These are phyloP conservation scores for Heteractis magnifica DNA, from an alignment of 92 coral and sea anemone genomes.

Conservation along the genomic window DNA sequence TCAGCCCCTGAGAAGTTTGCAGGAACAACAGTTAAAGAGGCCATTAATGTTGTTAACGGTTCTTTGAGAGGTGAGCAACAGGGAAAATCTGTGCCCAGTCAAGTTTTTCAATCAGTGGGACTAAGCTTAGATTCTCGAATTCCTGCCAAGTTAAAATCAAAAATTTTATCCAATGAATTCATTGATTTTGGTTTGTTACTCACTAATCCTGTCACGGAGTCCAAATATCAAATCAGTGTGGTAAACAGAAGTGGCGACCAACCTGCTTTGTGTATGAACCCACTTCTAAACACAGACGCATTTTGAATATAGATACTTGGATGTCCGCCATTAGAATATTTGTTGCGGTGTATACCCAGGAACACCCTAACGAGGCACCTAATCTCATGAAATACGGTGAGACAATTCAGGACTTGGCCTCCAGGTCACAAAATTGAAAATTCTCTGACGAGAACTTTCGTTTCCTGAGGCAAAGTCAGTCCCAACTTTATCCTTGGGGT, in stretches of 20 bases:
- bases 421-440: constrained; percentile 31
- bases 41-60: neutral
- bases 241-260: constrained; percentile 14
- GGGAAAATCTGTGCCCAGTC: neutral
- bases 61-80: constrained; percentile 17
- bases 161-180: neutral
- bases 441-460: constrained; percentile 54
- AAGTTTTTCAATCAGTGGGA: constrained; percentile 32
- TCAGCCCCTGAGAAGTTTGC: neutral
- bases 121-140: constrained; percentile 4
- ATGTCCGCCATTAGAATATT: constrained; percentile 39
- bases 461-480: constrained; percentile 28
- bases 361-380: constrained; percentile 40
- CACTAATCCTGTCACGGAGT: neutral
- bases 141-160: neutral
- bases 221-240: constrained; percentile 11
- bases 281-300: constrained; percentile 6
- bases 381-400: constrained; percentile 51
- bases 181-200: constrained; percentile 8
- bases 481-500: constrained; percentile 30
- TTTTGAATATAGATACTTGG: constrained; percentile 34
- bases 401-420: constrained; percentile 38
- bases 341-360: constrained; percentile 40
- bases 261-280: constrained; percentile 34
- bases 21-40: neutral